A percentile compares a stretch with the other conserved stretches of the same genome.
These are phyloP conservation scores for Mimumesa dahlbomi DNA, from an alignment of 2,888 invertebrate genomes.

Conservation along the genomic window DNA sequence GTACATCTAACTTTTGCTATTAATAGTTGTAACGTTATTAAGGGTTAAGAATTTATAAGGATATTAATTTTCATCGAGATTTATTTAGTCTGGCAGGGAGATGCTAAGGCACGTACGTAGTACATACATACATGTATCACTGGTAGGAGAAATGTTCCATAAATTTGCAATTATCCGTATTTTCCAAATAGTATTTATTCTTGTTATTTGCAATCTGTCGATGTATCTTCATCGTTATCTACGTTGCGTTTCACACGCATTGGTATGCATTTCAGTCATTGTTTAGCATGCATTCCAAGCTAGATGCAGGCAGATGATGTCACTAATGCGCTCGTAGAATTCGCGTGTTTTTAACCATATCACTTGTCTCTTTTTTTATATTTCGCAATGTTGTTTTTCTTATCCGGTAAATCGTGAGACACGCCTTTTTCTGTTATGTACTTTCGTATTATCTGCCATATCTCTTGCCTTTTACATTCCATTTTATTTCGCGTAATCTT, in stretches of 20 bases:
- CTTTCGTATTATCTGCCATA: neutral
- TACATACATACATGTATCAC: too few species aligned
- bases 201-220: neutral
- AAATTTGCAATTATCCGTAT: too few species aligned
- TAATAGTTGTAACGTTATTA: too few species aligned
- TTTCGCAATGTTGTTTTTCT: neutral
- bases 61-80: too few species aligned
- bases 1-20: too few species aligned
- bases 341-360: neutral
- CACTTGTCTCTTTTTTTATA: neutral
- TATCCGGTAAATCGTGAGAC: neutral
- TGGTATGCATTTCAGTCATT: slow-evolving; percentile 21
- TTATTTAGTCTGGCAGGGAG: too few species aligned
- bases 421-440: neutral
- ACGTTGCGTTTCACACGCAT: neutral
- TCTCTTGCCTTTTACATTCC: neutral
- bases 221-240: neutral
- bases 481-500: neutral
- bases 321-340: neutral
- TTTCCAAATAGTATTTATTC: too few species aligned
- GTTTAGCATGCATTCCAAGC: slow-evolving; percentile 34
- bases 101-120: too few species aligned
- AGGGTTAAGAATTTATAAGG: too few species aligned
- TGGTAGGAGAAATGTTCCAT: too few species aligned
- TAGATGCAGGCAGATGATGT: slow-evolving; percentile 10